phyloP scores from a whole-genome alignment of 1,140 invertebrate genomes.

The Alviniconcha marisindica region DNA sequence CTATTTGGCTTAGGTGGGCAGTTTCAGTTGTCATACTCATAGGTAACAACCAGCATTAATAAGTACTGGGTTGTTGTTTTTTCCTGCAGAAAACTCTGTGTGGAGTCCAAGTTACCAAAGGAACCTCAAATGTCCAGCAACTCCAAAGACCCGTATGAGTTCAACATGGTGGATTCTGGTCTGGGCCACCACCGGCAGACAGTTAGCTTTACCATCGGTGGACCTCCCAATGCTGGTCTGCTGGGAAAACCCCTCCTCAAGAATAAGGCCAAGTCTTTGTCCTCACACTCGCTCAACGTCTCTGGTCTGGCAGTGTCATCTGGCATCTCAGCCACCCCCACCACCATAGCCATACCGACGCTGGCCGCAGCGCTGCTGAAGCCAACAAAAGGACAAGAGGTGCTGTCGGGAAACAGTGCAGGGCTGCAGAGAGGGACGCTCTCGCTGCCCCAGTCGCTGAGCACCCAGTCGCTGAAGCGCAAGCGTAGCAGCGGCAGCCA shows the following conservation, averaged over 20 bases:
- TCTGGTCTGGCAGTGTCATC: constrained; percentile 30
- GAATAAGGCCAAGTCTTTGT: constrained; percentile 58
- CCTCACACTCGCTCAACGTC: constrained; percentile 40
- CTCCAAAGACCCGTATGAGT: constrained; percentile 72
- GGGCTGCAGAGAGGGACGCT: constrained; percentile 36
- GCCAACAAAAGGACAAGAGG: constrained; percentile 23
- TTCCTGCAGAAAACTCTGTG: constrained; percentile 70
- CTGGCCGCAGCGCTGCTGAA: constrained; percentile 30
- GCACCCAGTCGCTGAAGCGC: constrained; percentile 50
- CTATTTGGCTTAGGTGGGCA: too few species aligned
- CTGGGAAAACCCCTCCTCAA: constrained; percentile 52
- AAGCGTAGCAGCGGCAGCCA: constrained; percentile 58
- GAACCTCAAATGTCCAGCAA: constrained; percentile 60
- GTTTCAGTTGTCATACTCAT: too few species aligned
- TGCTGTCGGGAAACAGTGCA: constrained; percentile 39
- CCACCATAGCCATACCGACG: constrained; percentile 19
- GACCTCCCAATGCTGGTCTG: constrained; percentile 28
- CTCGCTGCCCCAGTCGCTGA: constrained; percentile 29
- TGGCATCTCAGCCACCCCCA: constrained; percentile 28
- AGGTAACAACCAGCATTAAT: too few species aligned
- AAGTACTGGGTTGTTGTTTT: constrained; percentile 23
- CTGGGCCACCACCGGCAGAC: constrained; percentile 48
- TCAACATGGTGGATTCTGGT: constrained; percentile 60
- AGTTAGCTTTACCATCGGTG: constrained; percentile 44
- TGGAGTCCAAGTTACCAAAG: constrained; percentile 71